These are phyloP conservation scores for Allobates femoralis DNA, from an alignment of 2,797 vertebrate genomes.

Conservation along the genomic window DNA sequence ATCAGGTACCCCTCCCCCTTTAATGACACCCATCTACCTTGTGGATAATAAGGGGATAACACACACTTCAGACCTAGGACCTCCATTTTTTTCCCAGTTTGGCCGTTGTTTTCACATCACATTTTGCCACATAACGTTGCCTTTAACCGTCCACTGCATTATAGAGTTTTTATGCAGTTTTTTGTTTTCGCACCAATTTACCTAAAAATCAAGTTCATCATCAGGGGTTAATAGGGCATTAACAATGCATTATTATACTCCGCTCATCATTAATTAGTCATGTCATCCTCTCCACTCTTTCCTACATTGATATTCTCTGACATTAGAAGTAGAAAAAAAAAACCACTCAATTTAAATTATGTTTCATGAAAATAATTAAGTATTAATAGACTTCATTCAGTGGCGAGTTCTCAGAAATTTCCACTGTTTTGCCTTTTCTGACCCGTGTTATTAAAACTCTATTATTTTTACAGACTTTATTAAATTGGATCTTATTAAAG, in stretches of 20 bases:
- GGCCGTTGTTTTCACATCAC: background rate
- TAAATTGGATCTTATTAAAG: conserved; percentile 98
- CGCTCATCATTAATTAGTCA: conserved; percentile 59
- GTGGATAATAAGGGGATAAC: too few relatives aligned
- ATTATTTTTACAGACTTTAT: conserved; percentile 98
- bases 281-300: conserved; percentile 14
- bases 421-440: conserved; percentile 88
- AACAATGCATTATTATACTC: conserved; percentile 19
- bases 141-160: background rate
- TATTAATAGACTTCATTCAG: conserved; percentile 84
- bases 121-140: background rate
- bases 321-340: conserved; percentile 67
- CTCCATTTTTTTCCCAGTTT: background rate
- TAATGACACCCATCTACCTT: too few relatives aligned
- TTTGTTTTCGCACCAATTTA: conserved; percentile 45
- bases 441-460: conserved; percentile 87
- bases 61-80: too few relatives aligned
- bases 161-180: background rate
- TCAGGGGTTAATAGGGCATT: conserved; percentile 31
- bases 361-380: conserved; percentile 87
- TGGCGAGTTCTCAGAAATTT: conserved; percentile 83
- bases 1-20: too few relatives aligned
- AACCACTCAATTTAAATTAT: conserved; percentile 83
- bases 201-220: conserved; percentile 36
- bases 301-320: conserved; percentile 50